Evolutionary conservation across 2,797 vertebrate genomes (phyloP), one percentile per base, ranked within the genome.

Genomic region (Busarellus nigricollis): DNA sequence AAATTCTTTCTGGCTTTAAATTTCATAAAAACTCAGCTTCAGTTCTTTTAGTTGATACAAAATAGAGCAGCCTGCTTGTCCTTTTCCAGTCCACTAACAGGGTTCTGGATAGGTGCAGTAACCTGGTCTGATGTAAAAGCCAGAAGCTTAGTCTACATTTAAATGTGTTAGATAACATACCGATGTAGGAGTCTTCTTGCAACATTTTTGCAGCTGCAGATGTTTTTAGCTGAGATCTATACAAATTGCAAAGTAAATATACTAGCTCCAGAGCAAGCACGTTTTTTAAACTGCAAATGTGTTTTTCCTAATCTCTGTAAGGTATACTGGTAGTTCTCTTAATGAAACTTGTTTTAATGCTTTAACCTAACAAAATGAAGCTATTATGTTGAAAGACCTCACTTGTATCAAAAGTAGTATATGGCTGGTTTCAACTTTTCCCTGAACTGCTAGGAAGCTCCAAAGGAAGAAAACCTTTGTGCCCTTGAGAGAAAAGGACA

Each of bases 401-500:
- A 31, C 11, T 69, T 87, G 2, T 42, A 47, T 66, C 10, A 4
- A 45, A 58, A 65, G 21, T 45, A 55, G 10, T 20, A 9, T 57
- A 2, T 87, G 29, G 21, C 15, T 73, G 11, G 35, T 77, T 91
- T 85, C 47, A 77, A 16, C 47, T 91, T 83, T 66, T 78, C 28
- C 15, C 31, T 90, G 44, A 80, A 70, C 44, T 59, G n/a, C 29
- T 50, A 37, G 47, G 63, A 76, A 83, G n/a, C n/a, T 91, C 52
- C 52, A 80, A 87, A 85, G 50, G 59, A 85, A 38, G 76, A 50
- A 91, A 88, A 45, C 14, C 63, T 80, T 91, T 61, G 5, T 96
- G 69, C 29, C 90, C 91, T 95, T 96, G 79, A 89, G 61, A 83
- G n/a, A 85, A 80, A 73, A 92, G 61, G 87, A 54, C 90, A 78